Evolutionary conservation across 1,140 invertebrate species (phyloP), one percentile per base, ranked within the genome.

Genomic region (Drosophila mojavensis): DNA sequence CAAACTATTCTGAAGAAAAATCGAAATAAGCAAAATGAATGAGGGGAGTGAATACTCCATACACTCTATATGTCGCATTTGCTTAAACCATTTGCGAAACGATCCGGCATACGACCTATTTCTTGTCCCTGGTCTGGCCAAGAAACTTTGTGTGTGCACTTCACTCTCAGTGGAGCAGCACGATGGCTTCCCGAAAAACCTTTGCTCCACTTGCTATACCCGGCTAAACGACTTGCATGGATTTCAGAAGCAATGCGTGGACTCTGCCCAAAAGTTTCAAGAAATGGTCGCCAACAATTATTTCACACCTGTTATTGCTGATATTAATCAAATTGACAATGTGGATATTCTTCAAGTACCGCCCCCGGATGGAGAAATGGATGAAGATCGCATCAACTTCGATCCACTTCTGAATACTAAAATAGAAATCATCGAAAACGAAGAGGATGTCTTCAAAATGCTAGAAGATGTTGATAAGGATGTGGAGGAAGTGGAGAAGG

Each of bases 401-500:
- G 90, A 91, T 61, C 90, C 90, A 6, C 67, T 91, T 5, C 47
- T 91, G 13, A 91, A 91, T 78, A 77, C 79, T 43, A 91, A 91
- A 64, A 82, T 91, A 30, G 90, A 91, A 33, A 63, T 91, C 24
- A 82, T 91, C 20, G 90, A 91, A 58, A 91, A 88, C 48, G 90
- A 89, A 54, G 90, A 91, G 20, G 90, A 91, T 55, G 90, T 91
- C 2, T 91, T 91, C 10, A 91, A 91, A 53, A 90, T 91, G 90
- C 54, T 91, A 15, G 90, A 91, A 26, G 68, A 74, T 51, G 86
- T 90, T 0, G 90, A 91, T n/a, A 91, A 89, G 54, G 89, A 91
- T 15, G 83, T 76, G 5, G 83, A 78, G 9, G 77, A 79, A 26
- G 84, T 78, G 0, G 81, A 82, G 4, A 81, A 71, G 39, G 73